A percentile compares a stretch with the other conserved stretches of the same genome.
Conservation (phyloP, 2,888 invertebrate genomes). For the Notodonta ziczac region DNA sequence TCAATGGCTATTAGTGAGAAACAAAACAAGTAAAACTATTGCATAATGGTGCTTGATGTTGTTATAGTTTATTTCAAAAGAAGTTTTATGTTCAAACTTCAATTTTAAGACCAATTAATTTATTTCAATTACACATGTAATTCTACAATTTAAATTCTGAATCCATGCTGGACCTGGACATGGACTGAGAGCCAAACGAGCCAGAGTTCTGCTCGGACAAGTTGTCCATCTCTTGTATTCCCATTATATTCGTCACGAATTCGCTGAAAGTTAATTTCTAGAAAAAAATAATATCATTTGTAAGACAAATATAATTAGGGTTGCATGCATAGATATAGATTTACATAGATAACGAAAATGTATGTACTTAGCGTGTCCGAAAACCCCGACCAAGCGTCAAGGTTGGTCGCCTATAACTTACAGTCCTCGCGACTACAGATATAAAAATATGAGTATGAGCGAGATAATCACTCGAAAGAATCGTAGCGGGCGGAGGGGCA, state of each 20-base stretch:
- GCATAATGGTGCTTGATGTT: not conserved
- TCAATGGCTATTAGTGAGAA: no score
- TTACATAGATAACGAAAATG: no score
- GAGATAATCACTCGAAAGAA: no score
- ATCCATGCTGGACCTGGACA: conserved; percentile 32
- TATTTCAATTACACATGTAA: not conserved
- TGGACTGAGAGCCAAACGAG: conserved; percentile 41
- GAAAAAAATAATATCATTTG: not conserved
- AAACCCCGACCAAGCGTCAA: no score
- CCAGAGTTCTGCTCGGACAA: conserved; percentile 52
- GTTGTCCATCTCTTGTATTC: conserved; percentile 71
- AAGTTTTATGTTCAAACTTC: conserved; percentile 3
- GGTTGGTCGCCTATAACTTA: no score
- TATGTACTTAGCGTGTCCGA: no score
- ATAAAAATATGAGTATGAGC: no score
- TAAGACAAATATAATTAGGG: not conserved
- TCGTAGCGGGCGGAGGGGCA: no score
- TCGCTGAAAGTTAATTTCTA: conserved; percentile 73
- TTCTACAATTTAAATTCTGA: conserved; percentile 19
- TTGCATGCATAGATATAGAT: no score
- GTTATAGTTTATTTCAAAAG: conserved; percentile 1
- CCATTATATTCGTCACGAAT: conserved; percentile 76
- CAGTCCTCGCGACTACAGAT: no score
- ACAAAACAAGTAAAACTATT: not conserved
- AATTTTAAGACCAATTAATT: conserved; percentile 15